Percentiles rank a stretch among this genome's conserved stretches.
Evolutionary conservation across 2,113 vertebrate species (phyloP).

Genomic region (Ammodytes marinus): DNA sequence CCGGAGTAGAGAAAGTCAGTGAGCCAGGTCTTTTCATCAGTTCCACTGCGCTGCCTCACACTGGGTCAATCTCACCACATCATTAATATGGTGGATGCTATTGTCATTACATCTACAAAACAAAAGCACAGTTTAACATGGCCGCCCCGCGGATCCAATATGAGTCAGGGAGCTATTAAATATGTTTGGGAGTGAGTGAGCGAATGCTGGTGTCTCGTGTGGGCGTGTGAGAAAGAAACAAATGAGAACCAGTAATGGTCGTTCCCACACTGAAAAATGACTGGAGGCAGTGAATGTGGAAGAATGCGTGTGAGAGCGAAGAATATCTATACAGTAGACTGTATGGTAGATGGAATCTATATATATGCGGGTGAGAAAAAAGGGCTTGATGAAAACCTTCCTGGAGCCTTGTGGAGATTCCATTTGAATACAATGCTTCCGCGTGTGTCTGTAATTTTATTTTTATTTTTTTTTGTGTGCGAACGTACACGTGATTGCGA

Average conservation of each 20-base stretch:
- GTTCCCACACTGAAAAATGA: slow-evolving; percentile 9
- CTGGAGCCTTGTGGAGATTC: slow-evolving; percentile 24
- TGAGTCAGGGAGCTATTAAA: slow-evolving; percentile 48
- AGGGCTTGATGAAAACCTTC: slow-evolving; percentile 43
- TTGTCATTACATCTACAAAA: slow-evolving; percentile 70
- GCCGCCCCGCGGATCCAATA: slow-evolving; percentile 37
- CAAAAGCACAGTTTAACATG: slow-evolving; percentile 62
- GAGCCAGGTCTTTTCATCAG: slow-evolving; percentile 79
- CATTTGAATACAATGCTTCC: slow-evolving; percentile 51
- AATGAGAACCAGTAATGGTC: slow-evolving; percentile 28
- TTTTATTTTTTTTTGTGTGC: slow-evolving; percentile 14
- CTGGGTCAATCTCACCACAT: slow-evolving; percentile 68
- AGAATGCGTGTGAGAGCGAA: slow-evolving; percentile 11
- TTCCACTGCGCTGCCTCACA: slow-evolving; percentile 70
- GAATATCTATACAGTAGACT: slow-evolving; percentile 31
- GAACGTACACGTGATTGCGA: slow-evolving; percentile 15
- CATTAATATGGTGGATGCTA: slow-evolving; percentile 69
- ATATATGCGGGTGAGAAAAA: slow-evolving; percentile 22
- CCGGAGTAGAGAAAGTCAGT: slow-evolving; percentile 57
- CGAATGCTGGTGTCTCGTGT: slow-evolving; percentile 10
- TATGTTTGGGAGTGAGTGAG: slow-evolving; percentile 31
- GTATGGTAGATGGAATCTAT: slow-evolving; percentile 57
- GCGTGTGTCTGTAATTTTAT: slow-evolving; percentile 38
- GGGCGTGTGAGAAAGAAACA: slow-evolving; percentile 22
- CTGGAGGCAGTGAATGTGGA: slow-evolving; percentile 1